These are phyloP conservation scores for Macrotrachela quadricornifera DNA, from an alignment of 1,140 invertebrate species.

Conservation along the genomic window DNA sequence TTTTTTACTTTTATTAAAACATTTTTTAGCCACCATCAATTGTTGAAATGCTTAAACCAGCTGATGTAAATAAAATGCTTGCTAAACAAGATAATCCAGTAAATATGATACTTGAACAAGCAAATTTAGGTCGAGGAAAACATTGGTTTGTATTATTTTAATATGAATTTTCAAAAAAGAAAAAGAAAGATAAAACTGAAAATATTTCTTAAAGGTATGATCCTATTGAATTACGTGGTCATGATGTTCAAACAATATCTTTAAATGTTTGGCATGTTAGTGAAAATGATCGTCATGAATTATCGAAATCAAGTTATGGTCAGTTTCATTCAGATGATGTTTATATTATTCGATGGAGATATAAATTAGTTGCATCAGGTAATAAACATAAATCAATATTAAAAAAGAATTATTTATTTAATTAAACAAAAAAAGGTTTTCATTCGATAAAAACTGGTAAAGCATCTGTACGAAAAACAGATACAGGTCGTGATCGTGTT, in stretches of 20 bases:
- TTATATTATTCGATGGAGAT: slow-evolving; percentile 59
- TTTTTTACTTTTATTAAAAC: no score
- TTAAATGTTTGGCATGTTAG: not conserved
- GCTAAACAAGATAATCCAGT: slow-evolving; percentile 17
- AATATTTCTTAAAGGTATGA: slow-evolving; percentile 5
- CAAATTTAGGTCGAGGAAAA: slow-evolving; percentile 55
- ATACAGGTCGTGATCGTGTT: slow-evolving; percentile 51
- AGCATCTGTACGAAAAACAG: not conserved
- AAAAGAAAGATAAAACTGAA: not conserved
- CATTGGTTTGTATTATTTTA: no score
- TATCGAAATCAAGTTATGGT: no score
- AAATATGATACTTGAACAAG: slow-evolving; percentile 56
- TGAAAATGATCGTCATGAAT: no score
- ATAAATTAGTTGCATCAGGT: slow-evolving; percentile 43
- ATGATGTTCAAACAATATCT: not conserved
- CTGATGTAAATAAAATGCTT: no score
- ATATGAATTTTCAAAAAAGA: no score
- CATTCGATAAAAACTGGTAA: no score
- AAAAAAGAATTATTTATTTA: no score
- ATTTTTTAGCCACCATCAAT: no score
- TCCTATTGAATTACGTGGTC: not conserved
- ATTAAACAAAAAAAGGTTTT: no score
- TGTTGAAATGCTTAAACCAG: no score
- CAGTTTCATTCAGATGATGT: not conserved
- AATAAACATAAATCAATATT: no score